Evolutionary conservation across 2,888 invertebrate species (phyloP), one percentile per base, ranked within the genome.

Genomic region (Patella pellucida): DNA sequence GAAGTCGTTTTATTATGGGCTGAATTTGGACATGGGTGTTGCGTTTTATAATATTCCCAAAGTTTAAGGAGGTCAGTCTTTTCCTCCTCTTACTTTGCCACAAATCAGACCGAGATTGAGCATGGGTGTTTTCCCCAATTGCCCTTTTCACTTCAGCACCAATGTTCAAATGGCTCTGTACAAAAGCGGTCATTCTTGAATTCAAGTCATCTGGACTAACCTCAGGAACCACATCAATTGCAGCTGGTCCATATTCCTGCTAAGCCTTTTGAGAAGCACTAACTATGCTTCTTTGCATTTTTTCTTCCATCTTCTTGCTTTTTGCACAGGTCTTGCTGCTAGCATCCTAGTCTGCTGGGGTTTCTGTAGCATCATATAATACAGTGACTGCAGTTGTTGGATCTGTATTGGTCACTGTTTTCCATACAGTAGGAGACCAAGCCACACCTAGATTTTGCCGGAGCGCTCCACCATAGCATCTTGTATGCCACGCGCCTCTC

Each of bases 401-500:
- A n/a, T 62, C 52, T 68, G 71, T 71, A 2, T 5, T 31, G 19
- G 76, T 72, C 9, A 19, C 23, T n/a, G 2, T 41, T 41, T 73
- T 52, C 73, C 73, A 73, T 15, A 69, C 72, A 23, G 41, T 19
- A 12, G 54, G 68, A 15, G 76, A 78, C 80, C 78, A 76, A n/a
- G 54, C 52, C n/a, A 72, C 52, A 1, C 76, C 79, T 14, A 77
- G 50, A 68, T 79, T 79, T 52, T 70, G 71, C 1, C 75, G 51
- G 16, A 79, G 56, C n/a, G 52, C 74, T 5, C 74, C 80, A 52
- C 76, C 81, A 78, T 76, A 80, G 71, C 79, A 81, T 23, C 82
- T 67, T 0, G 75, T 73, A 50, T 79, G 77, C 81, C 80, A 83
- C 14, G 82, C 78, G 11, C 79, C 77, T 19, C 79, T 1, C n/a